These are phyloP conservation scores for Platycnemis pennipes DNA, from an alignment of 2,888 invertebrate species.

Conservation along the genomic window DNA sequence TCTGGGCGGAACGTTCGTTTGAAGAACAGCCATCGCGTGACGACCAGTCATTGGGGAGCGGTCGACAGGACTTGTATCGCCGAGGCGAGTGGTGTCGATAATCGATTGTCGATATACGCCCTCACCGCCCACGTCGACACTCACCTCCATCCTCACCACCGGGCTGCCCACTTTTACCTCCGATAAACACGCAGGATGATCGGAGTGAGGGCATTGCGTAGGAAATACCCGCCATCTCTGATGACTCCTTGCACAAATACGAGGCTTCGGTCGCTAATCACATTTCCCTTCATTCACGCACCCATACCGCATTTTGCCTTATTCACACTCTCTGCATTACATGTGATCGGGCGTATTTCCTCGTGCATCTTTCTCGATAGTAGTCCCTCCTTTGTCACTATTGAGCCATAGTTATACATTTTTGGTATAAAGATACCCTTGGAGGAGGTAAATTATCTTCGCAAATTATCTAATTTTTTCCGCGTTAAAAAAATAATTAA, in stretches of 20 bases:
- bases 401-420: not conserved
- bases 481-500: not conserved
- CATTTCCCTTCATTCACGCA: not conserved
- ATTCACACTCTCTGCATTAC: too few species aligned
- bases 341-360: not conserved
- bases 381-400: not conserved
- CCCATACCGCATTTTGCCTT: too few species aligned
- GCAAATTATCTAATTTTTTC: not conserved
- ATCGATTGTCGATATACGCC: slow-evolving; percentile 61
- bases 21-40: slow-evolving; percentile 47
- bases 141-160: not conserved
- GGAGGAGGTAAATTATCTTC: not conserved
- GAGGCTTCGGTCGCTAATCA: not conserved
- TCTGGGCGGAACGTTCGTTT: slow-evolving; percentile 23
- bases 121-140: slow-evolving; percentile 11
- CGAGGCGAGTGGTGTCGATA: slow-evolving; percentile 53
- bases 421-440: not conserved
- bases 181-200: slow-evolving; percentile 30
- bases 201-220: slow-evolving; percentile 17
- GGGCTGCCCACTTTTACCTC: slow-evolving; percentile 51
- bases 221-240: not conserved
- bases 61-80: slow-evolving; percentile 53
- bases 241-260: not conserved
- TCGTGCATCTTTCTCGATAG: not conserved
- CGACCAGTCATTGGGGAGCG: slow-evolving; percentile 14